phyloP scores from a whole-genome alignment of 2,888 invertebrate genomes.

The Ochropleura plecta region DNA sequence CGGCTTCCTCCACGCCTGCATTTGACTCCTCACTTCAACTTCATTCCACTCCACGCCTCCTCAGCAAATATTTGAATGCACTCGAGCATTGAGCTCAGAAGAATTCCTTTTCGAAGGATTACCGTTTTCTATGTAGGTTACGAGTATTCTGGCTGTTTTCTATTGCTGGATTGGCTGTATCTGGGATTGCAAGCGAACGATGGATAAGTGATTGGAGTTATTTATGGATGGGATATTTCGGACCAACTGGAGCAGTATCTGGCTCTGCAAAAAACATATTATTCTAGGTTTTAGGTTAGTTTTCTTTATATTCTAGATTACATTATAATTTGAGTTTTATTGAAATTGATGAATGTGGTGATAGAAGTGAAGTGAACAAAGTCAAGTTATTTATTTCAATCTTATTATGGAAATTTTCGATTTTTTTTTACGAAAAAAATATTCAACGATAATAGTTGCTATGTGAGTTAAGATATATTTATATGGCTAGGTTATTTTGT shows the following conservation, averaged over 20 bases:
- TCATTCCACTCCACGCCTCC: conserved; percentile 56
- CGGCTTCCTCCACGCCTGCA: conserved; percentile 60
- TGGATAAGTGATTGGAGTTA: conserved; percentile 54
- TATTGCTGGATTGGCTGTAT: conserved; percentile 27
- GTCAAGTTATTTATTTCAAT: too few relatives aligned
- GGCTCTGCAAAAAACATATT: background rate
- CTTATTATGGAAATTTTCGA: too few relatives aligned
- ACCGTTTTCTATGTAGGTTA: conserved; percentile 46
- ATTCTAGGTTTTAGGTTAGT: background rate
- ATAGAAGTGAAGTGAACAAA: too few relatives aligned
- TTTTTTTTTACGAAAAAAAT: too few relatives aligned
- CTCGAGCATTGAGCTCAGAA: conserved; percentile 51
- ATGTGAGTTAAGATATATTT: too few relatives aligned
- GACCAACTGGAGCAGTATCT: background rate
- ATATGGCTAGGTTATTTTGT: too few relatives aligned
- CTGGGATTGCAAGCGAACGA: conserved; percentile 11
- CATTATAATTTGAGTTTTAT: background rate
- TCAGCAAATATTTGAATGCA: conserved; percentile 66
- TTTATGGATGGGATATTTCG: conserved; percentile 37
- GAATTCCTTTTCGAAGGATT: conserved; percentile 57
- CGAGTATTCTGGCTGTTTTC: conserved; percentile 23
- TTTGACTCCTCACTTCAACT: conserved; percentile 64
- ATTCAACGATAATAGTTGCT: too few relatives aligned
- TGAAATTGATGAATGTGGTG: too few relatives aligned
- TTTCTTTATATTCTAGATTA: background rate